Evolutionary conservation across 2,888 invertebrate species (phyloP).

Genomic region (Eristalinus aeneus): DNA sequence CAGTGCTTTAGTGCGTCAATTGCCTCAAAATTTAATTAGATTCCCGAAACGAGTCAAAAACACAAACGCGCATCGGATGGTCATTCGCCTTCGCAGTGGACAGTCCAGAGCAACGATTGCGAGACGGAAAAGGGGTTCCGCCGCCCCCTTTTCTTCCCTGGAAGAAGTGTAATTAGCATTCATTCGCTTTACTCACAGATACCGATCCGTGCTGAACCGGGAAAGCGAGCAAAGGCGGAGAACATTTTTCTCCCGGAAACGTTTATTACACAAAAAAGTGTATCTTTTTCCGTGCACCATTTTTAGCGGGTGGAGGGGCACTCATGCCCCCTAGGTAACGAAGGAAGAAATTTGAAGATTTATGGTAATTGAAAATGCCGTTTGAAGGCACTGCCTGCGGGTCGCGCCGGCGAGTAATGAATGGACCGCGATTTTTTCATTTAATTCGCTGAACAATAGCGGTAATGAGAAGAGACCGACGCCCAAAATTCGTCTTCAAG

Average conservation of each 20-base stretch:
- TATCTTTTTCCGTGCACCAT: neutral
- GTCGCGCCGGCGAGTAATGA: neutral
- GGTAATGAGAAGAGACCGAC: conserved; percentile 9
- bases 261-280: conserved; percentile 21
- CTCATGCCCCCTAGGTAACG: conserved; percentile 5
- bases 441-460: conserved; percentile 19
- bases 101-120: too few species aligned
- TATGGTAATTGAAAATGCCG: conserved; percentile 28
- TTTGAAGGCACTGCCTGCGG: conserved; percentile 8
- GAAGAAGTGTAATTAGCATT: conserved; percentile 47
- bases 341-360: conserved; percentile 16
- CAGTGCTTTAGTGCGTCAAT: conserved; percentile 22
- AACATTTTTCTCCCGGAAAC: conserved; percentile 1
- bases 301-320: neutral
- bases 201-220: neutral
- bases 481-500: too few species aligned
- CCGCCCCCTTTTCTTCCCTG: neutral
- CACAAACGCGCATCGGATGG: neutral
- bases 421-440: neutral
- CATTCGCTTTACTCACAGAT: conserved; percentile 26
- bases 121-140: neutral
- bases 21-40: conserved; percentile 37
- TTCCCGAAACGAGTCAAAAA: conserved; percentile 5
- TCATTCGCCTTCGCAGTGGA: conserved; percentile 1
- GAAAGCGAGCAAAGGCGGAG: neutral